These are phyloP conservation scores for Hycleus phaleratus DNA, from an alignment of 1,140 invertebrate genomes.

Conservation along the genomic window DNA sequence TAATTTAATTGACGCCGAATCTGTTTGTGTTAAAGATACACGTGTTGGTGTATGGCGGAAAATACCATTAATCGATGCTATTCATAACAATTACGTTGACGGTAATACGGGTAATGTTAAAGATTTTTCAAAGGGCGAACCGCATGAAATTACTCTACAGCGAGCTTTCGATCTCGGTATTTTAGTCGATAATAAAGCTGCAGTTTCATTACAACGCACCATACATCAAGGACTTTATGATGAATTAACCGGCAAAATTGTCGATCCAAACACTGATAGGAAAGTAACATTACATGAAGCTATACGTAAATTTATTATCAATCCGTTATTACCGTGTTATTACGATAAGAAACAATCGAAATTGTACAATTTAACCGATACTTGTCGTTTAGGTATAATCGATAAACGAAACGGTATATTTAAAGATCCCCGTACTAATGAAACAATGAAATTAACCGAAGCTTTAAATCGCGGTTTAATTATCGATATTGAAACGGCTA, in stretches of 20 bases:
- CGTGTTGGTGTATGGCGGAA: constrained; percentile 65
- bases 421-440: constrained; percentile 59
- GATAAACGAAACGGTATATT: constrained; percentile 73
- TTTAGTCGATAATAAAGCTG: constrained; percentile 69
- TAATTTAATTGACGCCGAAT: constrained; percentile 72
- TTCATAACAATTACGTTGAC: constrained; percentile 66
- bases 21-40: constrained; percentile 76
- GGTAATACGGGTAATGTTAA: constrained; percentile 62
- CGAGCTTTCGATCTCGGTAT: constrained; percentile 76
- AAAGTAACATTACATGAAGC: constrained; percentile 78
- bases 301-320: constrained; percentile 69
- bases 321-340: constrained; percentile 71
- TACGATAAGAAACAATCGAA: constrained; percentile 64
- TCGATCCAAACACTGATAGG: constrained; percentile 65
- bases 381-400: constrained; percentile 73
- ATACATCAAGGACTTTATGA: constrained; percentile 82
- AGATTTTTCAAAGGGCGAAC: constrained; percentile 55
- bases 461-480: constrained; percentile 71
- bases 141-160: constrained; percentile 61
- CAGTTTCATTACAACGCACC: constrained; percentile 77
- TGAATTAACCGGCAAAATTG: constrained; percentile 70
- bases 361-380: constrained; percentile 65
- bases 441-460: constrained; percentile 57
- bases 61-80: constrained; percentile 66
- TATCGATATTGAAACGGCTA: constrained; percentile 74